phyloP scores from a whole-genome alignment of 2,797 vertebrate species.

The Melanotaenia parkinsoni region DNA sequence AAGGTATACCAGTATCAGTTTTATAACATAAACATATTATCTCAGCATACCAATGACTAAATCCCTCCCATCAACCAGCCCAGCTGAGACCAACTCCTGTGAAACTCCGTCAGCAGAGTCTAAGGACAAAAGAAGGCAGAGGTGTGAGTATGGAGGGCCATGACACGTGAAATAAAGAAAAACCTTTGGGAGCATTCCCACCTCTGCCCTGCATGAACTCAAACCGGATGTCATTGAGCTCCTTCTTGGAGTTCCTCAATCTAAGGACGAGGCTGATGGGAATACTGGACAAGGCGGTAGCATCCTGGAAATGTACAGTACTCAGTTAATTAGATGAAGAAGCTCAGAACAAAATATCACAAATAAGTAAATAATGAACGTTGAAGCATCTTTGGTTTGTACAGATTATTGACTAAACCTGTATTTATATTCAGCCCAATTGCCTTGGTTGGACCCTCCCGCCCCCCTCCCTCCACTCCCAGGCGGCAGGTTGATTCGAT shows the following conservation, averaged over 20 bases:
- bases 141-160: background rate
- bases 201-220: conserved; percentile 96
- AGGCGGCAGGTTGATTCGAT: too few species aligned
- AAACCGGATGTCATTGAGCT: conserved; percentile 95
- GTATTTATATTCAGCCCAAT: too few species aligned
- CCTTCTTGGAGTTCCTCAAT: conserved; percentile 95
- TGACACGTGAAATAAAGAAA: background rate
- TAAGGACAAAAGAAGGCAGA: conserved; percentile 61
- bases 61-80: conserved; percentile 93
- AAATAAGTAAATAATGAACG: background rate
- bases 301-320: conserved; percentile 53
- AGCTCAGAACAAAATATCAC: background rate
- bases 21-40: background rate
- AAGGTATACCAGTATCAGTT: background rate
- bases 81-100: conserved; percentile 95
- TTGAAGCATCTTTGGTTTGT: background rate
- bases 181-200: conserved; percentile 49
- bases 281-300: conserved; percentile 71
- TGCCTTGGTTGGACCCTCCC: too few species aligned
- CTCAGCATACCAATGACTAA: conserved; percentile 85
- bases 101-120: conserved; percentile 96
- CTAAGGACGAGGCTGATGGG: conserved; percentile 94
- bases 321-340: background rate
- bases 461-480: too few species aligned
- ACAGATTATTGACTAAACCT: background rate